phyloP scores from a whole-genome alignment of 30 jellyfish, hydroid and myxozoan species.

The Calvadosia cruxmelitensis region DNA sequence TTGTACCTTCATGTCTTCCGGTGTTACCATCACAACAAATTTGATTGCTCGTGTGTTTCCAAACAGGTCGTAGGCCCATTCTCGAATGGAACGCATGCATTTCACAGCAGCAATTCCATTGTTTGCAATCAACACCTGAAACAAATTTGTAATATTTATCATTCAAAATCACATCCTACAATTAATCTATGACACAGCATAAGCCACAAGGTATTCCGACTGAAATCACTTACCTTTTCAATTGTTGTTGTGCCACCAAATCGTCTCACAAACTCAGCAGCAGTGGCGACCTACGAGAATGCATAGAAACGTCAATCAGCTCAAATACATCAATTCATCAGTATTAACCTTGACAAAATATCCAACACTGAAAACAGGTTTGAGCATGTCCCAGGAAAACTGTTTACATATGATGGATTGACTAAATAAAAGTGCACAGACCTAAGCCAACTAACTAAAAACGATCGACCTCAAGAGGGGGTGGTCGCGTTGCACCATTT shows the following conservation, averaged over 20 bases:
- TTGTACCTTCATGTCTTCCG: slow-evolving; percentile 84
- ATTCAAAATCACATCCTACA: too few relatives aligned
- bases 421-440: not conserved
- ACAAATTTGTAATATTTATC: too few relatives aligned
- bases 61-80: slow-evolving; percentile 84
- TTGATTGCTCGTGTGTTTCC: slow-evolving; percentile 78
- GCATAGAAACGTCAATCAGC: not conserved
- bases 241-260: slow-evolving; percentile 75
- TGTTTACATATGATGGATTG: not conserved
- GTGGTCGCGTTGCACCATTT: not conserved
- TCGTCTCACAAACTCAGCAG: slow-evolving; percentile 74
- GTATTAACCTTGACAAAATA: not conserved
- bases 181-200: too few relatives aligned
- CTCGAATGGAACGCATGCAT: slow-evolving; percentile 87
- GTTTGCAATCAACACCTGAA: slow-evolving; percentile 80
- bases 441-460: not conserved
- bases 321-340: not conserved
- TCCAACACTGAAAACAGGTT: not conserved
- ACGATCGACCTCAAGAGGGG: not conserved
- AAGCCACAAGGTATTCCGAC: not conserved
- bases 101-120: slow-evolving; percentile 97
- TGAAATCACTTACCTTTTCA: slow-evolving; percentile 43
- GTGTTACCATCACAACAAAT: slow-evolving; percentile 95
- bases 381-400: not conserved
- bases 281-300: slow-evolving; percentile 74